Percentiles rank a stretch among this genome's conserved stretches.
Evolutionary conservation across 2,797 vertebrate genomes (phyloP).

Genomic region (Pyrocephalus nanus): DNA sequence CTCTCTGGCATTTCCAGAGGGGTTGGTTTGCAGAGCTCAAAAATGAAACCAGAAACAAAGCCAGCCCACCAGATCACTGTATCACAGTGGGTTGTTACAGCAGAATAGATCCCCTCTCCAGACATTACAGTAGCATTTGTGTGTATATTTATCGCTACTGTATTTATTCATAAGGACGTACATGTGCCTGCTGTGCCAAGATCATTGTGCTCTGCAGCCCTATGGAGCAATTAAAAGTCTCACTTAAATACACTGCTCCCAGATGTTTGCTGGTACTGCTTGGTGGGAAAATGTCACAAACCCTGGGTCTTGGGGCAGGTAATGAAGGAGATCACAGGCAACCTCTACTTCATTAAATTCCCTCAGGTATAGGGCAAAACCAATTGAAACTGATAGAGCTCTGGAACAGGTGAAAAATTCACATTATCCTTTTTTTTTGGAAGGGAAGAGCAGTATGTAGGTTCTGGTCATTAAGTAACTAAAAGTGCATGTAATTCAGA

Average conservation of each 20-base stretch:
- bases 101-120: background rate
- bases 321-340: background rate
- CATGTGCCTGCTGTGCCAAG: background rate
- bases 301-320: background rate
- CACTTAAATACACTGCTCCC: background rate
- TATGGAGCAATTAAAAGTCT: background rate
- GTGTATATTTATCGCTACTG: background rate
- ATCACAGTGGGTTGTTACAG: background rate
- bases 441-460: background rate
- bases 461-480: background rate
- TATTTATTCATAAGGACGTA: background rate
- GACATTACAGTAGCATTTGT: background rate
- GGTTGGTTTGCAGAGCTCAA: background rate
- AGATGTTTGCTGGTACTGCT: background rate
- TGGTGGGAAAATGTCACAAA: background rate
- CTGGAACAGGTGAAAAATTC: background rate
- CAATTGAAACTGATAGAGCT: background rate
- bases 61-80: background rate
- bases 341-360: background rate
- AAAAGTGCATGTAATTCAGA: background rate
- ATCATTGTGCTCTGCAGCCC: background rate
- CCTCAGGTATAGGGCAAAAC: background rate
- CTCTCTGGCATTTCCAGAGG: background rate
- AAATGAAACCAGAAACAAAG: background rate
- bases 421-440: background rate